Percentiles rank a stretch among this genome's conserved stretches.
These are phyloP conservation scores for Ectemnius lituratus DNA, from an alignment of 2,888 invertebrate species.

Conservation along the genomic window DNA sequence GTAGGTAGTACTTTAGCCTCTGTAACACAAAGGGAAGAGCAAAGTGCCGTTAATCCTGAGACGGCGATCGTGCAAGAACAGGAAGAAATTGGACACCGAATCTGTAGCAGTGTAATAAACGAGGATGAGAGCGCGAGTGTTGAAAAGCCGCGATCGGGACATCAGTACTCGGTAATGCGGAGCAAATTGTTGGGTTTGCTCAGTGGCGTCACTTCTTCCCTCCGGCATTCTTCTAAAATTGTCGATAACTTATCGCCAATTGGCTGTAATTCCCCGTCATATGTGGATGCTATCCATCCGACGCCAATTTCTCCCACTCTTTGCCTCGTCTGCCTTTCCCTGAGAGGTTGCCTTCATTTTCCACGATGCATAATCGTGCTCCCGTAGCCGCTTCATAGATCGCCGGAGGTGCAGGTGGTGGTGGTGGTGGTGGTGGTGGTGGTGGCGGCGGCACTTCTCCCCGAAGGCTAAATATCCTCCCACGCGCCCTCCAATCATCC, in stretches of 20 bases:
- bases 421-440: too few relatives aligned
- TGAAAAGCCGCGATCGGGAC: conserved; percentile 40
- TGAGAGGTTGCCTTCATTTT: not conserved
- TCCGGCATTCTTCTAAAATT: conserved; percentile 70
- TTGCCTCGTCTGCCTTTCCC: not conserved
- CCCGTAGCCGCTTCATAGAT: too few relatives aligned
- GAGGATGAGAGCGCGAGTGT: conserved; percentile 35
- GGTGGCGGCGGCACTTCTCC: not conserved
- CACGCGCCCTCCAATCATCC: conserved; percentile 28
- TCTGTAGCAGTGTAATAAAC: conserved; percentile 41
- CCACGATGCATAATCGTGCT: conserved; percentile 28
- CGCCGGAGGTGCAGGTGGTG: too few relatives aligned
- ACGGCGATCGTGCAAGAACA: conserved; percentile 25
- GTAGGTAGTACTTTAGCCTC: not conserved
- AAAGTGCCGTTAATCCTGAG: conserved; percentile 39
- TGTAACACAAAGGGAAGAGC: not conserved
- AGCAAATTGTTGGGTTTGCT: conserved; percentile 66
- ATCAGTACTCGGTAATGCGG: conserved; percentile 54
- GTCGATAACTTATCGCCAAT: conserved; percentile 73
- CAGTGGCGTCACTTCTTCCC: conserved; percentile 59
- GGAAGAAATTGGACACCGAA: conserved; percentile 52
- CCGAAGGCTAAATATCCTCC: conserved; percentile 32
- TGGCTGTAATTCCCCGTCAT: conserved; percentile 64
- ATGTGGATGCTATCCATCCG: conserved; percentile 39
- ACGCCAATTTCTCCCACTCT: conserved; percentile 39